Base-by-base conservation (phyloP, 2,113 vertebrate genomes). In the Cavia porcellus region DNA sequence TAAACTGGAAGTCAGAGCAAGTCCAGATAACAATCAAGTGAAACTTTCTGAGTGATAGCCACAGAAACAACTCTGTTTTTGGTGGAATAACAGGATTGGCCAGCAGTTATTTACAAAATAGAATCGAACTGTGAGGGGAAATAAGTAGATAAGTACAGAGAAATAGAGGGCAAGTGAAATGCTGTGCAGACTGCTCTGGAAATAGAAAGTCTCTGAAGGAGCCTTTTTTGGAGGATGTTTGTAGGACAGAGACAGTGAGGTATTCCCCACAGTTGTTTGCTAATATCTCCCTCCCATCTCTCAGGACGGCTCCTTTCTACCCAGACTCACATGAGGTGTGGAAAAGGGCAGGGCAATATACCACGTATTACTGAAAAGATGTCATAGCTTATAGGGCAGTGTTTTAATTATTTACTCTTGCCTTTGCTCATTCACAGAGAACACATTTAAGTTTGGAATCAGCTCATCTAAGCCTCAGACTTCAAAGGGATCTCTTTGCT, bases 401-500 rank as follows among this genome's bases (percentile, higher is more conserved):
- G 2, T 90, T 86, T 95, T 97, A 25, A 42, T 55, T 94, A 90
- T 96, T 92, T 19, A 42, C 64, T 45, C 62, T 88, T 25, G 24
- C 45, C 77, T 97, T 85, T 94, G 77, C 70, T 92, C 35, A 66
- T 84, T 85, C 4, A 3, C 32, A 88, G 74, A 61, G 55, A 75
- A 50, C 32, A 19, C 64, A 82, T 74, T 38, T 38, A 38, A 38
- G 38, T 38, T 38, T 70, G 24, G 85, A 95, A 77, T 95, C 87
- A 90, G 86, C 59, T 92, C 61, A 32, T 82, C 47, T 83, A 74
- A 92, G 88, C 85, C 66, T 94, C 75, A 19, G 28, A 85, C 93
- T 97, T 96, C 90, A 97, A 93, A 96, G 84, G 68, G 87, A 97
- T 47, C 77, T 79, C 84, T 64, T 95, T 96, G 55, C 50, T 55